These are phyloP conservation scores for Ictinia mississippiensis DNA, from an alignment of 2,797 vertebrate species.

Conservation along the genomic window DNA sequence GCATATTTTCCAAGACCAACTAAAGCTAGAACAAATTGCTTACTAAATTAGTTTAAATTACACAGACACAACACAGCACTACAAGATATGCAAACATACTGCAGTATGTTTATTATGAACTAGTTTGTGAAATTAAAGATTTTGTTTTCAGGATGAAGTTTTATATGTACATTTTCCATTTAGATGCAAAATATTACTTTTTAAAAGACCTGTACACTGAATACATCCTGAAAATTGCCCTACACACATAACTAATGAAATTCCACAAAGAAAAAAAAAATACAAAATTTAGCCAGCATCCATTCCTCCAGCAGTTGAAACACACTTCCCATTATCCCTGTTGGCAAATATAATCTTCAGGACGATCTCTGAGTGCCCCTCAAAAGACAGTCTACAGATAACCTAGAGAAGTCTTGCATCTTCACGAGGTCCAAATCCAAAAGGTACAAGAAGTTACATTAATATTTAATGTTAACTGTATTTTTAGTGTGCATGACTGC, in stretches of 20 bases:
- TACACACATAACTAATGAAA: not conserved
- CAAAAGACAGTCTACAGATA: not conserved
- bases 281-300: not conserved
- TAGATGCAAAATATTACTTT: not conserved
- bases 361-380: not conserved
- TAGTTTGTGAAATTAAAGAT: not conserved
- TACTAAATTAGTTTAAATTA: conserved; percentile 5
- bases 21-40: conserved; percentile 11
- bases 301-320: not conserved
- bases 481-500: not conserved
- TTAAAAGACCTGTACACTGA: not conserved
- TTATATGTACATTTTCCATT: not conserved
- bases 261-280: not conserved
- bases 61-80: not conserved
- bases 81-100: not conserved
- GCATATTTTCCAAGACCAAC: not conserved
- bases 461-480: not conserved
- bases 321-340: not conserved
- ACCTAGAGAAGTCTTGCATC: not conserved
- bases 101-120: not conserved
- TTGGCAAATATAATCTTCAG: not conserved
- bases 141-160: not conserved
- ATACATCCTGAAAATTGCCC: not conserved
- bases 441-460: not conserved
- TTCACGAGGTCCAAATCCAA: not conserved